Evolutionary conservation across 2,888 invertebrate species (phyloP), one percentile per base, ranked within the genome.

Genomic region (Eristalis pertinax): DNA sequence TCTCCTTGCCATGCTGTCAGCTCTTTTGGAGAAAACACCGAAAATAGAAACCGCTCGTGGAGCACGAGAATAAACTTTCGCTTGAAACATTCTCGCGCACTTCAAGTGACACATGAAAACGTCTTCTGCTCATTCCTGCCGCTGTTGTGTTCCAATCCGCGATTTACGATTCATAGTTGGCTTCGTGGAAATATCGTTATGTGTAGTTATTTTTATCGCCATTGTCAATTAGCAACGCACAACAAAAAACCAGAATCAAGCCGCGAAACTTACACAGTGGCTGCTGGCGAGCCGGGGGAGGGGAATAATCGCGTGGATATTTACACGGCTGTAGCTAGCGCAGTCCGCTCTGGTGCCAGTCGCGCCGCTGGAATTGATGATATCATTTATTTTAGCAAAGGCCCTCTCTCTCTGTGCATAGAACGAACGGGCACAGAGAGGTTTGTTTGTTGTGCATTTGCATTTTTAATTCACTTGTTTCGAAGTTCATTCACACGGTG

Each of bases 201-300:
- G 67, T 74, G 35, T 62, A 77, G 70, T 65, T 82, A 82, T 82
- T 76, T 82, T 72, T 72, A 76, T 82, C 80, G 19, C 32, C 63
- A 24, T 76, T 76, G 76, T 72, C 62, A 76, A 82, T 82, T 76
- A 82, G 82, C 76, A 76, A 72, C 58, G 32, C 41, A 43, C 50
- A 63, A 74, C 24, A 13, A 41, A 1, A 69, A 64, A 63, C 43
- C 29, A 50, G 50, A 80, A 62, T 74, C 43, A 56, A 65, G 64
- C 19, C n/a, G 43, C 43, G 15, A n/a, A 43, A 43, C 19, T 50
- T 50, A 50, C n/a, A 58, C 24, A 32, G 32, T n/a, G n/a, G 4
- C 32, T 32, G 35, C 29, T 35, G 58, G 15, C 4, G 26, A 8
- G 13, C n/a, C 8, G n/a, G 50, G 29, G 41, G 10, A 19, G 41